Evolutionary conservation across 2,113 vertebrate genomes (phyloP), one percentile per base, ranked within the genome.

Genomic region (Halcyon malimbica): DNA sequence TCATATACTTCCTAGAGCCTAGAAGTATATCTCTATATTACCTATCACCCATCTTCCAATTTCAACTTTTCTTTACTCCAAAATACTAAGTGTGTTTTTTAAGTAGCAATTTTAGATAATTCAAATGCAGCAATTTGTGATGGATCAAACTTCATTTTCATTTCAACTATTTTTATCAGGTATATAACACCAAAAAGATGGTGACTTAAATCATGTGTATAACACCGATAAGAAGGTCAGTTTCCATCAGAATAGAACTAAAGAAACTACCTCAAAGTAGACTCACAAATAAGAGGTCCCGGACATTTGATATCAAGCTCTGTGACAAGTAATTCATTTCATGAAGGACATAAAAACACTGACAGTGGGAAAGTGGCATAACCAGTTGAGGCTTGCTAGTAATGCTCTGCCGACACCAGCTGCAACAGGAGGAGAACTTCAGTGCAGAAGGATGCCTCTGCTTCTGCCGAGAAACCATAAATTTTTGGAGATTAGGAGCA

Each of bases 351-450:
- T 13, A 67, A 65, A 68, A 65, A 9, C 21, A 73, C 13, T 53
- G 14, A 13, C 21, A 39, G 31, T 13, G 41, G 28, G 19, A 51
- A 91, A 84, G 48, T 26, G 9, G 9, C 37, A 59, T 9, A n/a
- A 80, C n/a, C 5, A 62, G 16, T 2, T 39, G 57, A 62, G 28
- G 42, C 8, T 70, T 44, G 28, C 31, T 50, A 79, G 50, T 15
- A 83, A 9, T 14, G n/a, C 23, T 85, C 65, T 83, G 33, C 56
- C 0, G 0, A 56, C 0, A 5, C 4, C 26, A 35, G 23, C 1
- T 4, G 41, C 63, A 67, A 63, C 42, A 75, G 54, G 20, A 87
- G 39, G 15, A 68, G 39, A 86, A 23, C 48, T 26, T 86, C 5
- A 3, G 56, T 18, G 83, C 6, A 42, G 78, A 85, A 79, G 35